A percentile compares a stretch with the other conserved stretches of the same genome.
Evolutionary conservation across 2,888 invertebrate genomes (phyloP).

Genomic region (Suillia variegata): DNA sequence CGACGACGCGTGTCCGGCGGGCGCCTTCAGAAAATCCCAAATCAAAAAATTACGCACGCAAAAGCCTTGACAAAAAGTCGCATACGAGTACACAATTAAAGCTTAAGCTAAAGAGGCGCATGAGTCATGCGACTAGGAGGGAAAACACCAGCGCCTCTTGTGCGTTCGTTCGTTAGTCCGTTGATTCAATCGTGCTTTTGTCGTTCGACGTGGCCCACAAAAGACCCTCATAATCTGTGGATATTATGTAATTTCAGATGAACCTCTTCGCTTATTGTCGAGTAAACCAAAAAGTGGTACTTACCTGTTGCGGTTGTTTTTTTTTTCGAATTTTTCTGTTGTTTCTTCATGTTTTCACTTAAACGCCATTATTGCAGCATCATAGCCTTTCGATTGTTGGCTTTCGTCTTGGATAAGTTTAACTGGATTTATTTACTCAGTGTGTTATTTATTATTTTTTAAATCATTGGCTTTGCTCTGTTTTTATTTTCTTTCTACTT

Average conservation of each 20-base stretch:
- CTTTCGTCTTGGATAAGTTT: slow-evolving; percentile 4
- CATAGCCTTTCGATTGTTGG: not conserved
- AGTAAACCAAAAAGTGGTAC: slow-evolving; percentile 47
- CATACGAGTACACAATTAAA: not conserved
- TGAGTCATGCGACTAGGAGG: slow-evolving; percentile 19
- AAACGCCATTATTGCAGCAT: slow-evolving; percentile 8
- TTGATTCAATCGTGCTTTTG: no score
- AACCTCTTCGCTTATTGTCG: slow-evolving; percentile 38
- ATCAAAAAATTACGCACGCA: not conserved
- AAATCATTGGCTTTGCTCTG: not conserved
- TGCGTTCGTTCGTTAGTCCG: no score
- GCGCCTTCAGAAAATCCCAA: slow-evolving; percentile 53
- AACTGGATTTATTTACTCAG: not conserved
- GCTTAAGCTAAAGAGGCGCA: not conserved
- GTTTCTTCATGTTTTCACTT: not conserved
- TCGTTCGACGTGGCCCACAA: no score
- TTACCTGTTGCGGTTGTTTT: no score
- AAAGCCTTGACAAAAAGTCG: not conserved
- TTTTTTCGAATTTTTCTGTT: slow-evolving; percentile 4
- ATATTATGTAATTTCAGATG: slow-evolving; percentile 43
- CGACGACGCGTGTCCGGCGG: slow-evolving; percentile 9
- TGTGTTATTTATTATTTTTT: not conserved
- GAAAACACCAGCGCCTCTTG: slow-evolving; percentile 26
- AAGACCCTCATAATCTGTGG: slow-evolving; percentile 15
- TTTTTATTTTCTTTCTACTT: no score